Evolutionary conservation across 2,888 invertebrate genomes (phyloP).

Genomic region (Uropetala carovei): DNA sequence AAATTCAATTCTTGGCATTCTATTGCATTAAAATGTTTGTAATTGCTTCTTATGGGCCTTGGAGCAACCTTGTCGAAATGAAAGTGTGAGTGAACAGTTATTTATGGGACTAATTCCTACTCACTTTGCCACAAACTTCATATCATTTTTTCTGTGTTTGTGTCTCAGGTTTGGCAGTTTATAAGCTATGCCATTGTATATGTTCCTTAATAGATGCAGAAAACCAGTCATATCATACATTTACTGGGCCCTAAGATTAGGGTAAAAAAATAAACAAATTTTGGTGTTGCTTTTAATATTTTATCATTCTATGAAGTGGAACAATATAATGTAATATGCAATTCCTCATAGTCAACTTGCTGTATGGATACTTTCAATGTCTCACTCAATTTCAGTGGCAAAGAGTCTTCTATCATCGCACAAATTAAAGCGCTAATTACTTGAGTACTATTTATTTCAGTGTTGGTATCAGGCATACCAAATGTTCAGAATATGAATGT

Average conservation of each 20-base stretch:
- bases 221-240: slow-evolving; percentile 57
- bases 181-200: slow-evolving; percentile 57
- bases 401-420: slow-evolving; percentile 59
- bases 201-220: slow-evolving; percentile 58
- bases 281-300: slow-evolving; percentile 60
- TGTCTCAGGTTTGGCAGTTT: slow-evolving; percentile 63
- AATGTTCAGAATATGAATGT: slow-evolving; percentile 21
- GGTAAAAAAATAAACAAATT: not conserved
- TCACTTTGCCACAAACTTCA: slow-evolving; percentile 58
- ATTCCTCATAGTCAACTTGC: slow-evolving; percentile 49
- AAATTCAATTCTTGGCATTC: not conserved
- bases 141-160: slow-evolving; percentile 60
- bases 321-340: slow-evolving; percentile 33
- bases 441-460: slow-evolving; percentile 38
- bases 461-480: slow-evolving; percentile 11
- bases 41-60: slow-evolving; percentile 2
- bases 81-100: slow-evolving; percentile 47
- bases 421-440: slow-evolving; percentile 43
- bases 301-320: slow-evolving; percentile 34
- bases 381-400: slow-evolving; percentile 53
- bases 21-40: slow-evolving; percentile 1
- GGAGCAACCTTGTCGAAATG: slow-evolving; percentile 62
- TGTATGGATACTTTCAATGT: slow-evolving; percentile 41
- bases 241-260: slow-evolving; percentile 35
- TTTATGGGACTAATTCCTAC: slow-evolving; percentile 40